phyloP scores from a whole-genome alignment of 2,113 vertebrate genomes.

The Corythoichthys haematopterus region DNA sequence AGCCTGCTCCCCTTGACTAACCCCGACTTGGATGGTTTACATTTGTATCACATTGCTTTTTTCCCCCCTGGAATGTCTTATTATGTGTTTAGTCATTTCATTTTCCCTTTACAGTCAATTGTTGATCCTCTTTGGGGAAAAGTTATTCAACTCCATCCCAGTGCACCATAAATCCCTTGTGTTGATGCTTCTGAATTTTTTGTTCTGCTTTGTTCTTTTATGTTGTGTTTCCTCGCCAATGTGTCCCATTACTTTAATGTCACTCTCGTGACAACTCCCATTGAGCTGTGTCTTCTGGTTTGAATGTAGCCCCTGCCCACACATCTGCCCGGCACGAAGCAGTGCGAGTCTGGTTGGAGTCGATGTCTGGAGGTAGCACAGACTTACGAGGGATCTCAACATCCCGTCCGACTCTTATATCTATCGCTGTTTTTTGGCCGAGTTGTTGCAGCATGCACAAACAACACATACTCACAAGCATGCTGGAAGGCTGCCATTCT shows the following conservation, averaged over 20 bases:
- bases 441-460: constrained; percentile 55
- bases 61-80: constrained; percentile 43
- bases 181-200: constrained; percentile 42
- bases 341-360: constrained; percentile 97
- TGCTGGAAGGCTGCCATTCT: constrained; percentile 26
- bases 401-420: constrained; percentile 36
- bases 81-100: constrained; percentile 47
- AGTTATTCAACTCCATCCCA: constrained; percentile 31
- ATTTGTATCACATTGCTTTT: constrained; percentile 32
- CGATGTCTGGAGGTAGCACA: constrained; percentile 92
- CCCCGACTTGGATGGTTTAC: constrained; percentile 30
- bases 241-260: constrained; percentile 62
- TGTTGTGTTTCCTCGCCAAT: constrained; percentile 55
- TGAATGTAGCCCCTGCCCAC: constrained; percentile 85
- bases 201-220: constrained; percentile 53
- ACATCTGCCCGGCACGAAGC: constrained; percentile 86
- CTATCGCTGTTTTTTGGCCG: constrained; percentile 31
- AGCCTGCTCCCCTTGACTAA: constrained; percentile 34
- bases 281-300: constrained; percentile 57
- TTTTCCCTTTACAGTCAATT: constrained; percentile 30
- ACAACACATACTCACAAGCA: constrained; percentile 50
- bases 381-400: constrained; percentile 46
- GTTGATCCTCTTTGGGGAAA: constrained; percentile 34
- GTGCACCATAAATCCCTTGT: constrained; percentile 31
- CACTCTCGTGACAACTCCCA: constrained; percentile 51